These are phyloP conservation scores for Oligia fasciuncula DNA, from an alignment of 2,888 invertebrate genomes.

Conservation along the genomic window DNA sequence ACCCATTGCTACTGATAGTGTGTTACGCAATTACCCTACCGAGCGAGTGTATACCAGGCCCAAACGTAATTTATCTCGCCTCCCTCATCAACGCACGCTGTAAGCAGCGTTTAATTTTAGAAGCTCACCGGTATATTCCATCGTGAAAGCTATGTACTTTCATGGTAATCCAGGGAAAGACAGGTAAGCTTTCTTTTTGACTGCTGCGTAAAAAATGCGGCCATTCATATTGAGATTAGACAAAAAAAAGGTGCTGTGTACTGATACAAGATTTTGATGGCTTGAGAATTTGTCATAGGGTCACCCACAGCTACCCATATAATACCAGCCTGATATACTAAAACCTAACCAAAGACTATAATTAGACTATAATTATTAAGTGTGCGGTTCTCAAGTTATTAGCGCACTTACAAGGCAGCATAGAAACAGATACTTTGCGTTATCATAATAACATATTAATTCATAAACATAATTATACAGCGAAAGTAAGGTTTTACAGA, in stretches of 20 bases:
- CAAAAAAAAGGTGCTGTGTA: background rate
- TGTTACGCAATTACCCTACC: too few relatives aligned
- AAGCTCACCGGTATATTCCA: conserved; percentile 48
- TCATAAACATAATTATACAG: background rate
- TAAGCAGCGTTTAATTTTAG: conserved; percentile 65
- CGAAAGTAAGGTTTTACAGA: background rate
- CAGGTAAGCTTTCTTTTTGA: conserved; percentile 24
- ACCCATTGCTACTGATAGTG: too few relatives aligned
- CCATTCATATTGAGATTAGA: conserved; percentile 6
- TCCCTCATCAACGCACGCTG: conserved; percentile 57
- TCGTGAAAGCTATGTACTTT: conserved; percentile 53
- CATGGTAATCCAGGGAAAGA: conserved; percentile 42
- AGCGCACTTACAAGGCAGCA: background rate
- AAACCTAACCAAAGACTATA: background rate
- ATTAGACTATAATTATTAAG: background rate
- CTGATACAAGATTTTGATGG: background rate
- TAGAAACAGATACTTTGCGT: background rate
- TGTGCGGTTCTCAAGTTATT: background rate
- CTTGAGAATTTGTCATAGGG: background rate
- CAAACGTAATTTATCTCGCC: conserved; percentile 55
- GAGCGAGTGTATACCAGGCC: conserved; percentile 25
- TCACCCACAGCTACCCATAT: background rate
- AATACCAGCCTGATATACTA: background rate
- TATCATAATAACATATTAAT: background rate
- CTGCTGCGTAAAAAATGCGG: background rate